Conservation (phyloP, 2,113 vertebrate species). For the Tragelaphus strepsiceros region DNA sequence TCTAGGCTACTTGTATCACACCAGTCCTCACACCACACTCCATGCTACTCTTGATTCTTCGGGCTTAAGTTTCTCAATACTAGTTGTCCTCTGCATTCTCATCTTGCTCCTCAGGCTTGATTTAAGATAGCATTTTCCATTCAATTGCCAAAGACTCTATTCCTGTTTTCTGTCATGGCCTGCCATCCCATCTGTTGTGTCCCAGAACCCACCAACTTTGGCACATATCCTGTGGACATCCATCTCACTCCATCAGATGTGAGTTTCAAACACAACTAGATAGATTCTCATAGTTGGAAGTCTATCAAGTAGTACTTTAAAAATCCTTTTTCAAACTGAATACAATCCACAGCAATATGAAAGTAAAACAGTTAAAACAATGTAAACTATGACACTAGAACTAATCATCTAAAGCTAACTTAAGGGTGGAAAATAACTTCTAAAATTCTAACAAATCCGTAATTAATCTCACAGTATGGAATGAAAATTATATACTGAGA, state of each 20-base stretch:
- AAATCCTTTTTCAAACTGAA: constrained; percentile 30
- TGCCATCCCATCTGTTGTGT: background rate
- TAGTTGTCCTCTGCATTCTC: background rate
- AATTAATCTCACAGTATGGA: background rate
- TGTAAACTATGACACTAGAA: background rate
- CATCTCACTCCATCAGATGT: background rate
- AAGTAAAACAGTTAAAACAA: background rate
- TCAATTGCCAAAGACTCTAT: background rate
- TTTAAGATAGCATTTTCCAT: background rate
- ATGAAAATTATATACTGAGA: background rate
- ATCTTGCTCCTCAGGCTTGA: background rate
- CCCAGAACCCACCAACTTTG: background rate
- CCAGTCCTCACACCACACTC: background rate
- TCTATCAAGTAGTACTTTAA: background rate
- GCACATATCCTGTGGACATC: background rate
- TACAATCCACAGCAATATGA: background rate
- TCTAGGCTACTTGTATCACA: background rate
- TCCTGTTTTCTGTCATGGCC: background rate
- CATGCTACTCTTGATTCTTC: background rate
- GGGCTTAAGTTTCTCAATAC: background rate
- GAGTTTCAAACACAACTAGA: constrained; percentile 13
- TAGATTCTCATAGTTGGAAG: background rate
- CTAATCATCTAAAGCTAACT: constrained; percentile 12
- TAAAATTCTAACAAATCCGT: constrained; percentile 1
- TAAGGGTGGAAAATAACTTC: constrained; percentile 33